Conservation (phyloP, 2,113 vertebrate species). For the Ochotona curzoniae region DNA sequence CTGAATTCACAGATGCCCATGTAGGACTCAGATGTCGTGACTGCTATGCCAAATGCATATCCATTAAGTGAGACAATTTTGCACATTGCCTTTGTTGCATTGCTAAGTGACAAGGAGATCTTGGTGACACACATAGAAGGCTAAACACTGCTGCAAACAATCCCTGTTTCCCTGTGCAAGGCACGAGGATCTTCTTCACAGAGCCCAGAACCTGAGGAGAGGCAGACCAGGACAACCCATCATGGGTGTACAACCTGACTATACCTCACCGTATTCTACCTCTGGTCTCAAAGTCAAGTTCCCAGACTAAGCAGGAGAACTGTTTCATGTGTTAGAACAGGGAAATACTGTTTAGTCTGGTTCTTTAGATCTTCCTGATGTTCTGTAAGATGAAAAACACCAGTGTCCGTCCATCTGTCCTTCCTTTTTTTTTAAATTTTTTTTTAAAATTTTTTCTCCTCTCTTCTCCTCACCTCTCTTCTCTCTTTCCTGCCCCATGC, state of each 20-base stretch:
- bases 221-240: neutral
- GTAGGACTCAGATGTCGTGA: no score
- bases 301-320: neutral
- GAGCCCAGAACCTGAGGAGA: neutral
- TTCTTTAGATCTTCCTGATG: neutral
- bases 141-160: neutral
- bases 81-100: neutral
- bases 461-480: no score
- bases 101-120: neutral
- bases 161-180: neutral
- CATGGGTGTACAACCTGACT: no score
- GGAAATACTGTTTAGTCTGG: neutral
- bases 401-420: neutral
- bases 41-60: no score
- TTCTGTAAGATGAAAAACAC: neutral
- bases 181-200: neutral
- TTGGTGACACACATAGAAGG: neutral
- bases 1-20: no score
- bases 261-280: neutral
- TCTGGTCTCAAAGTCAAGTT: constrained; percentile 3
- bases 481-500: no score
- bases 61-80: neutral
- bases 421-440: no score
- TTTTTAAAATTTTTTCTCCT: no score
- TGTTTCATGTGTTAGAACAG: neutral